Percentiles rank a stretch among this genome's conserved stretches.
Conservation (phyloP, 1,140 invertebrate genomes). For the Sitobion miscanthi region DNA sequence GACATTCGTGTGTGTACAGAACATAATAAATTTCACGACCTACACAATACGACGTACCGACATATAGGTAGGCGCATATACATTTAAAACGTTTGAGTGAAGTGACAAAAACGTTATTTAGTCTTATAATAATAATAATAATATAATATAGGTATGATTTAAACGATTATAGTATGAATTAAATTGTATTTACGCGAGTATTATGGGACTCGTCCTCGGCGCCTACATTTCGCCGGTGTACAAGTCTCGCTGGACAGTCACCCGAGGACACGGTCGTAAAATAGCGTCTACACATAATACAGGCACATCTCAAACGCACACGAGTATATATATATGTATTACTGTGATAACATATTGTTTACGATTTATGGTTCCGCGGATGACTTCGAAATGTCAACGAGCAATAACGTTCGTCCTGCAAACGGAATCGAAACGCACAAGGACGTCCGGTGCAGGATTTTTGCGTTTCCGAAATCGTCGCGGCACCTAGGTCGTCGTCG, state of each 20-base stretch:
- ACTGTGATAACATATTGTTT: neutral
- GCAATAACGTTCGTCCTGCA: neutral
- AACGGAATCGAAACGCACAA: neutral
- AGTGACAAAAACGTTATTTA: neutral
- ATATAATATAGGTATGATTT: neutral
- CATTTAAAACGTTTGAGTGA: neutral
- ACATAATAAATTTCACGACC: neutral
- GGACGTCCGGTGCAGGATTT: neutral
- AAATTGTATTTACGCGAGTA: neutral
- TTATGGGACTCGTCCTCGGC: neutral
- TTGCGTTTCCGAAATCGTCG: neutral
- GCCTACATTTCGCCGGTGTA: neutral
- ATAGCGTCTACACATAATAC: neutral
- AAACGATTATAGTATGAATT: neutral
- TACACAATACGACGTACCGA: neutral
- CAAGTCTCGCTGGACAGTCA: neutral
- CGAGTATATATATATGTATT: neutral
- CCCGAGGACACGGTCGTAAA: neutral
- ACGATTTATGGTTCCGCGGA: neutral
- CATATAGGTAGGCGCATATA: neutral
- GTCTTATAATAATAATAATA: neutral
- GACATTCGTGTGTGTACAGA: neutral
- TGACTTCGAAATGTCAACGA: neutral
- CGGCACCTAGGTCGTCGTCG: neutral
- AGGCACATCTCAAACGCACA: neutral